Base-by-base conservation (phyloP, 2,888 invertebrate genomes). In the Prenolepis imparis region DNA sequence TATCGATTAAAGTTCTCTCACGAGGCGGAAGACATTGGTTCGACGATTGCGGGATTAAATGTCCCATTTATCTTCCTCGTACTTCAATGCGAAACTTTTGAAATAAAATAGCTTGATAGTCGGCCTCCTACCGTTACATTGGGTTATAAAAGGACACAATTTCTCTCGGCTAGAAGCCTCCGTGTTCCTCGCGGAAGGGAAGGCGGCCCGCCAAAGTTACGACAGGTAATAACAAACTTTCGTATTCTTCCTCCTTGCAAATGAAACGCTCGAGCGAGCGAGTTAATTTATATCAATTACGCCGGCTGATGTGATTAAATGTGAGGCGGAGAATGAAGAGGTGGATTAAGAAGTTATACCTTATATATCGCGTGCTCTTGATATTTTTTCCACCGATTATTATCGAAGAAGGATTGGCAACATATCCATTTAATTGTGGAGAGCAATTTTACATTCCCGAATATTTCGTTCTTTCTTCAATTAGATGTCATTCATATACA, bases 261-360 rank as follows among this genome's bases (percentile, higher is more conserved):
- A 86, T 84, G 83, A 83, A 89, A 85, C 68, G 77, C 70, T 83
- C 61, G 28, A 64, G 63, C 77, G 63, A 78, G 66, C 63, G 64
- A 59, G 80, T 88, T 86, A 84, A 86, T 88, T 88, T 86, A 83
- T 89, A 89, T 89, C 90, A 88, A 89, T 89, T 89, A 89, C 80
- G 66, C 63, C 73, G 64, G 82, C 74, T 73, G 68, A 86, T 86
- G 73, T 86, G 84, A 89, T 89, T 88, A 89, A 84, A 59, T 39
- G 36, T 32, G 74, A 57, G 63, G n/a, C 70, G 70, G 61, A 66
- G 24, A 55, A 39, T 67, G 78, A 86, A 83, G 75, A 48, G 61
- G 57, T 18, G 21, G 55, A 48, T 61, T 70, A 80, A 70, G 48
- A 70, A 80, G 57, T 80, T 70, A 48, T 18, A 15, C 5, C 44